Conservation (phyloP, 2,888 invertebrate genomes). For the Bombylius discolor region DNA sequence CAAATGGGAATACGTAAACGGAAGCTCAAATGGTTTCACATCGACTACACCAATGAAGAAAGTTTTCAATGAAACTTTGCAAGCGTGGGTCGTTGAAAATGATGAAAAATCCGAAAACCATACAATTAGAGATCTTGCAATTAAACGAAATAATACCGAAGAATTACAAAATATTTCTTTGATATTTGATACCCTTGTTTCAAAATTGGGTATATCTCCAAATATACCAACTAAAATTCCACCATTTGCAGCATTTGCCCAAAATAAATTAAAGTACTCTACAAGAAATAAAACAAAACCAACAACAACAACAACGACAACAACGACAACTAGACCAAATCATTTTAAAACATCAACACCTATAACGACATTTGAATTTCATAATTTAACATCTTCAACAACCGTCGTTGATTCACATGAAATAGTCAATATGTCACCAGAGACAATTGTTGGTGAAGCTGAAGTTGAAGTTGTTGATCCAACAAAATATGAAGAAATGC, state of each 20-base stretch:
- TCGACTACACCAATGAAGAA: constrained; percentile 38
- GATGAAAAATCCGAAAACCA: constrained; percentile 26
- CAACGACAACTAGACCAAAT: constrained; percentile 6
- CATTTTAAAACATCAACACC: constrained; percentile 1
- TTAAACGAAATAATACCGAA: constrained; percentile 34
- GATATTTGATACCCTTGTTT: constrained; percentile 49
- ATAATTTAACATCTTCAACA: background rate
- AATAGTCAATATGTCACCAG: constrained; percentile 14
- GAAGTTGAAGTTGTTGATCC: constrained; percentile 37
- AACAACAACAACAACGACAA: constrained; percentile 3
- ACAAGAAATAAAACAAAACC: constrained; percentile 12
- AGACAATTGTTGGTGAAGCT: constrained; percentile 32
- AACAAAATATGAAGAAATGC: constrained; percentile 34
- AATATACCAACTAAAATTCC: constrained; percentile 30
- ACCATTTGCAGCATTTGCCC: constrained; percentile 25
- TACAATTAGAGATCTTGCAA: constrained; percentile 27
- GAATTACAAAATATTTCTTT: constrained; percentile 48
- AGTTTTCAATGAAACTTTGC: constrained; percentile 48
- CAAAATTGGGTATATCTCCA: constrained; percentile 38
- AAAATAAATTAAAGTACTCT: constrained; percentile 29
- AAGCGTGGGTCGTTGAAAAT: constrained; percentile 49
- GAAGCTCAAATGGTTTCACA: constrained; percentile 22
- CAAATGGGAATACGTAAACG: constrained; percentile 48
- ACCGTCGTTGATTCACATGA: background rate
- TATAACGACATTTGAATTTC: background rate